Evolutionary conservation across 2,888 invertebrate genomes (phyloP).

Genomic region (Eurois occulta): DNA sequence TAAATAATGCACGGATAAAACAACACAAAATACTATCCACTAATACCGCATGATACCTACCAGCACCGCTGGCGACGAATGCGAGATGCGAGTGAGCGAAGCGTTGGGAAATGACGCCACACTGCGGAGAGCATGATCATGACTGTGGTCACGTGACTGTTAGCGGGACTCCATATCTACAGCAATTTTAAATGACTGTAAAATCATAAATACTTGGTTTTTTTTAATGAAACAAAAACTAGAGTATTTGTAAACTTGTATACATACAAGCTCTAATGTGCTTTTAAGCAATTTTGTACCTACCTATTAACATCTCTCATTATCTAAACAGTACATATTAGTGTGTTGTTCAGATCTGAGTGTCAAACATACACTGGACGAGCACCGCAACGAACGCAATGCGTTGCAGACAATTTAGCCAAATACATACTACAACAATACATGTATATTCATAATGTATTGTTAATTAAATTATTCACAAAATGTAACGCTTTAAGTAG

Average conservation of each 20-base stretch:
- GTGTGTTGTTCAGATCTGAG: conserved; percentile 17
- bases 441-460: conserved; percentile 52
- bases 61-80: not conserved
- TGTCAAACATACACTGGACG: conserved; percentile 29
- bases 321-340: conserved; percentile 38
- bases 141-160: not conserved
- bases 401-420: conserved; percentile 56
- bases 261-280: not conserved
- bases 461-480: conserved; percentile 67
- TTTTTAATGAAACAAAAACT: not conserved
- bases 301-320: not conserved
- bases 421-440: conserved; percentile 63
- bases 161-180: not conserved
- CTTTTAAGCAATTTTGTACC: not conserved
- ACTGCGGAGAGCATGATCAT: not conserved
- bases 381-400: not conserved
- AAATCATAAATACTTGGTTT: not conserved
- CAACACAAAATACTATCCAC: not conserved
- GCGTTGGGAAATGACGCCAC: not conserved
- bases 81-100: not conserved
- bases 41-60: not conserved
- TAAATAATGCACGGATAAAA: not conserved
- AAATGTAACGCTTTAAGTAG: conserved; percentile 73
- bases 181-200: not conserved
- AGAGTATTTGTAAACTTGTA: not conserved